A percentile compares a stretch with the other conserved stretches of the same genome.
These are phyloP conservation scores for Zoroaster sp. DNA, from an alignment of 53 echinoderm and acorn worm species.

Conservation along the genomic window DNA sequence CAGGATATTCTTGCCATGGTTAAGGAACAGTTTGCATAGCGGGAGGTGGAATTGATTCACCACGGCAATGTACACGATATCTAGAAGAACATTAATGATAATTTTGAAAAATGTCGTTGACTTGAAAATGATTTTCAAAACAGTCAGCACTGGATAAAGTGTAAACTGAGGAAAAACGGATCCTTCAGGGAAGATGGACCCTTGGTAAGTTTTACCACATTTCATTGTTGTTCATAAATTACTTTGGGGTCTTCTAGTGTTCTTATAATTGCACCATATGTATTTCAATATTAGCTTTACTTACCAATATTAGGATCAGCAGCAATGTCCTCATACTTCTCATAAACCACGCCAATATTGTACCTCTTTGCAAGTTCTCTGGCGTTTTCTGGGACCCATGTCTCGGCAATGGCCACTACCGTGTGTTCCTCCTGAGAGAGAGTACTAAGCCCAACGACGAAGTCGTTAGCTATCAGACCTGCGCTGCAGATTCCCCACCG, in stretches of 20 bases:
- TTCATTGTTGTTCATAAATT: too few species aligned
- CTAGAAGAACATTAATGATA: too few species aligned
- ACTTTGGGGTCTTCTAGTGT: too few species aligned
- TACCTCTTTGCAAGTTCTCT: conserved; percentile 61
- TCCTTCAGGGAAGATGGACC: too few species aligned
- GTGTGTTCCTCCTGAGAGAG: conserved; percentile 58
- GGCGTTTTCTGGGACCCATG: conserved; percentile 62
- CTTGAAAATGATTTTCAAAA: too few species aligned
- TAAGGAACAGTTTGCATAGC: conserved; percentile 78
- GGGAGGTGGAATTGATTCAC: conserved; percentile 63
- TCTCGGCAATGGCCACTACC: conserved; percentile 69
- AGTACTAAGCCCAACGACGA: conserved; percentile 64
- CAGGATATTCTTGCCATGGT: conserved; percentile 78
- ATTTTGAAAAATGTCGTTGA: too few species aligned
- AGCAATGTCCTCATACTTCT: conserved; percentile 74
- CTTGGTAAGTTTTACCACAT: too few species aligned
- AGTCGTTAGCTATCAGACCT: conserved; percentile 76
- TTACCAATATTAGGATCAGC: conserved; percentile 73
- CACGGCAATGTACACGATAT: conserved; percentile 78
- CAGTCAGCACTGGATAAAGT: too few species aligned
- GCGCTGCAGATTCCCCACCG: conserved; percentile 89
- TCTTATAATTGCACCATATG: too few species aligned
- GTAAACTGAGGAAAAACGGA: too few species aligned
- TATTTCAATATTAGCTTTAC: too few species aligned
- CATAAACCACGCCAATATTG: conserved; percentile 70